phyloP scores from a whole-genome alignment of 2,888 invertebrate species.

The Melinaea marsaeus region DNA sequence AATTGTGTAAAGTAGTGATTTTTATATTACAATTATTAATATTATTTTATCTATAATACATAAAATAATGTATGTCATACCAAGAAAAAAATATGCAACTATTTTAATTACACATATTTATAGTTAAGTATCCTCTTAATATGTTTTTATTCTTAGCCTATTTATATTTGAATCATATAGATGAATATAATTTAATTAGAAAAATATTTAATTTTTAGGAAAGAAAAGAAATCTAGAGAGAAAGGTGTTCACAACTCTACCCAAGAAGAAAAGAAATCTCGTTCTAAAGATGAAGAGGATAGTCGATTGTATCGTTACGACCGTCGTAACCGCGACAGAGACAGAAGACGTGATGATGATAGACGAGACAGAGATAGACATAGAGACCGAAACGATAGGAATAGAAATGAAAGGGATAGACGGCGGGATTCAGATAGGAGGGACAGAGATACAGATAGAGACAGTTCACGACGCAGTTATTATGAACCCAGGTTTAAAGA shows the following conservation, averaged over 20 bases:
- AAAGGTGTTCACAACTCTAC: slow-evolving; percentile 85
- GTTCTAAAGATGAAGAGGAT: slow-evolving; percentile 62
- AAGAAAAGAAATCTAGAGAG: slow-evolving; percentile 77
- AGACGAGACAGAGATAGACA: slow-evolving; percentile 40
- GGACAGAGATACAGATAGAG: slow-evolving; percentile 56
- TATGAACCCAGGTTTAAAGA: slow-evolving; percentile 85
- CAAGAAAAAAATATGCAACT: too few relatives aligned
- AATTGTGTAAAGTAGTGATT: too few relatives aligned
- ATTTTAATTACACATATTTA: too few relatives aligned
- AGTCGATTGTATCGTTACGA: slow-evolving; percentile 54
- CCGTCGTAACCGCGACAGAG: slow-evolving; percentile 46
- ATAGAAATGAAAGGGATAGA: slow-evolving; percentile 51
- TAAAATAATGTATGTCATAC: too few relatives aligned
- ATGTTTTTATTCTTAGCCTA: too few relatives aligned
- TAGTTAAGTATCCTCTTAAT: too few relatives aligned
- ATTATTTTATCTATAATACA: too few relatives aligned
- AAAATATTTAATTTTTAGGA: slow-evolving; percentile 46
- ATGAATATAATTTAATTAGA: background rate
- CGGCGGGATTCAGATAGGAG: slow-evolving; percentile 43
- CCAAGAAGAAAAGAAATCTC: slow-evolving; percentile 72
- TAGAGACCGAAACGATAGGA: slow-evolving; percentile 44
- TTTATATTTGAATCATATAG: too few relatives aligned
- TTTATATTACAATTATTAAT: too few relatives aligned
- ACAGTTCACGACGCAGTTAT: slow-evolving; percentile 69
- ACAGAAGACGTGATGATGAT: slow-evolving; percentile 35